These are phyloP conservation scores for Perognathus longimembris DNA, from an alignment of 2,113 vertebrate genomes.

Conservation along the genomic window DNA sequence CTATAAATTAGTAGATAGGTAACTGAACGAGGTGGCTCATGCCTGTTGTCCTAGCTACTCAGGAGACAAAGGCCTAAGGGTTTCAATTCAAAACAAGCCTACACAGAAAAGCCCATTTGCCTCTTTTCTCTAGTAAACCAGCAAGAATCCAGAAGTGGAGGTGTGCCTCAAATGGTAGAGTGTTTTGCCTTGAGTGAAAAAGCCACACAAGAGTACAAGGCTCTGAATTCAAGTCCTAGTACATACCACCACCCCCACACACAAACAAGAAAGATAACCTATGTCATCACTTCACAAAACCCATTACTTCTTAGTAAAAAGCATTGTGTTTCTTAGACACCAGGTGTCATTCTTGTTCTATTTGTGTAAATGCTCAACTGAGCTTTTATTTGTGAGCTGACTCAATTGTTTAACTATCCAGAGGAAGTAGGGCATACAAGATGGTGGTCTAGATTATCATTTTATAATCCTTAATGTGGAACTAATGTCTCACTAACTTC, in stretches of 20 bases:
- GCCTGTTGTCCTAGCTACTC: too few species aligned
- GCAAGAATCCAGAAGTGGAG: too few species aligned
- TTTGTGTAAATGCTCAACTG: not conserved
- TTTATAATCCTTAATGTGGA: not conserved
- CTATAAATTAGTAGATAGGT: not conserved
- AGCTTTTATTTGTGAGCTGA: not conserved
- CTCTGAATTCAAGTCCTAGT: too few species aligned
- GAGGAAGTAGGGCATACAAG: slow-evolving; percentile 10
- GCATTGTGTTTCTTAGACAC: not conserved
- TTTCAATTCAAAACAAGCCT: too few species aligned
- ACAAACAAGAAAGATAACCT: too few species aligned
- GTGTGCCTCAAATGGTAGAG: too few species aligned
- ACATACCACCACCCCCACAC: too few species aligned
- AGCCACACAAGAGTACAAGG: too few species aligned
- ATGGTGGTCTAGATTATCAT: not conserved
- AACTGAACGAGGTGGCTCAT: not conserved
- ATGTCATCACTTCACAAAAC: not conserved
- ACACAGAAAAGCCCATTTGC: too few species aligned
- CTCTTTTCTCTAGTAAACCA: too few species aligned
- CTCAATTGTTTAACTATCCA: not conserved
- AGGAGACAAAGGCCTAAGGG: too few species aligned
- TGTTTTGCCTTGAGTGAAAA: too few species aligned
- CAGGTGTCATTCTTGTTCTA: not conserved
- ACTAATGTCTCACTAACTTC: not conserved
- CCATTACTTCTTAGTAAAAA: slow-evolving; percentile 14